phyloP scores from a whole-genome alignment of 2,113 vertebrate species.

The Pyxicephalus adspersus region DNA sequence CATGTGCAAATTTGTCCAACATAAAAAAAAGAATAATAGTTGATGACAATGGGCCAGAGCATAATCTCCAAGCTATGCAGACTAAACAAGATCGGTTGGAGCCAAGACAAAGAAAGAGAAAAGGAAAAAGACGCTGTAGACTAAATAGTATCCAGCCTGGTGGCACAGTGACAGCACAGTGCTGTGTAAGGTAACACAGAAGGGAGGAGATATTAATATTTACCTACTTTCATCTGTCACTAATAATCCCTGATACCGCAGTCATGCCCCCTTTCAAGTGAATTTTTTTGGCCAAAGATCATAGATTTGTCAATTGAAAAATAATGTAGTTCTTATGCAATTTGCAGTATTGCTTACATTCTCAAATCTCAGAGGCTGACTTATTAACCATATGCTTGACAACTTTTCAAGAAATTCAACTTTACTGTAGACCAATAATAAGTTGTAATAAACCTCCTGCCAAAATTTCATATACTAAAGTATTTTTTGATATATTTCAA shows the following conservation, averaged over 20 bases:
- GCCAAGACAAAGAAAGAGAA: constrained; percentile 24
- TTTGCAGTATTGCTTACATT: not conserved
- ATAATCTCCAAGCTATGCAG: constrained; percentile 44
- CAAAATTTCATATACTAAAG: too few relatives aligned
- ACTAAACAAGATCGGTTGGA: constrained; percentile 40
- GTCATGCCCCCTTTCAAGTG: constrained; percentile 34
- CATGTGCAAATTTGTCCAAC: not conserved
- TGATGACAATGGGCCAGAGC: constrained; percentile 7
- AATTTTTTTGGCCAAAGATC: constrained; percentile 50
- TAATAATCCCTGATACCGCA: constrained; percentile 28
- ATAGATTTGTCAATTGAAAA: constrained; percentile 17
- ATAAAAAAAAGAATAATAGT: constrained; percentile 43
- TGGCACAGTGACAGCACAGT: constrained; percentile 46
- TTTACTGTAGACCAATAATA: too few relatives aligned
- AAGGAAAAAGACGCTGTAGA: constrained; percentile 9
- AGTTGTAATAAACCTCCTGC: too few relatives aligned
- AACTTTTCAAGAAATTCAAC: not conserved
- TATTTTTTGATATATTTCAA: too few relatives aligned
- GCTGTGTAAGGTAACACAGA: constrained; percentile 9
- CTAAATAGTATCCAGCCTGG: constrained; percentile 31
- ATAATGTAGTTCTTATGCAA: not conserved
- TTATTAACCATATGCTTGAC: not conserved
- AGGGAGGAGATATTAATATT: constrained; percentile 13
- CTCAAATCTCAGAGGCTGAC: not conserved
- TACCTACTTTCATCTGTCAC: constrained; percentile 34